phyloP scores from a whole-genome alignment of 2,113 vertebrate genomes.

The Channa maculata region DNA sequence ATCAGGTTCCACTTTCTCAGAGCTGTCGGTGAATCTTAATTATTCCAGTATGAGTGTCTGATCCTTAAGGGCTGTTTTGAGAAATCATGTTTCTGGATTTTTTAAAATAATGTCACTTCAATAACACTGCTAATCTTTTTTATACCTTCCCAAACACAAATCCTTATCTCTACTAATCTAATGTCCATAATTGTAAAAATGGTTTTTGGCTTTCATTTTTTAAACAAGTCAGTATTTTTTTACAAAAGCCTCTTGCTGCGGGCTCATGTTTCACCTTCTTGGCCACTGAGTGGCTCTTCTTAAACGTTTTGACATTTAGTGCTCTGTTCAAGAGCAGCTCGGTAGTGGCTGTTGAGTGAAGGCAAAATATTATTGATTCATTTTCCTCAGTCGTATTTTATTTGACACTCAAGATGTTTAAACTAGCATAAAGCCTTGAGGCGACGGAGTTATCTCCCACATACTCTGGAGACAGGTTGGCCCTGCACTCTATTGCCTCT shows the following conservation, averaged over 20 bases:
- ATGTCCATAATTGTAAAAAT: background rate
- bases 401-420: constrained; percentile 8
- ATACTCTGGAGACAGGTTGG: background rate
- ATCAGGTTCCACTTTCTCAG: constrained; percentile 4
- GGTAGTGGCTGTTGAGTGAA: background rate
- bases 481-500: constrained; percentile 1
- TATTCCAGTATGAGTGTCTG: background rate
- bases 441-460: constrained; percentile 2
- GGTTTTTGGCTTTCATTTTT: background rate
- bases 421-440: background rate
- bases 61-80: constrained; percentile 10
- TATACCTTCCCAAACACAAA: constrained; percentile 5
- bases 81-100: constrained; percentile 13
- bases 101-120: constrained; percentile 15
- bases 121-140: constrained; percentile 6
- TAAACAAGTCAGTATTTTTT: background rate
- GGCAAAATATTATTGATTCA: constrained; percentile 14
- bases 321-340: background rate
- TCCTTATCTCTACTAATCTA: background rate
- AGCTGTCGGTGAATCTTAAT: constrained; percentile 33
- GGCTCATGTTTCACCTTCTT: background rate
- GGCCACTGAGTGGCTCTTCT: constrained; percentile 1
- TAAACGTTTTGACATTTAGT: background rate
- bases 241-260: background rate
- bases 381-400: background rate